These are phyloP conservation scores for Patagioenas fasciata DNA, from an alignment of 2,113 vertebrate species.

Conservation along the genomic window DNA sequence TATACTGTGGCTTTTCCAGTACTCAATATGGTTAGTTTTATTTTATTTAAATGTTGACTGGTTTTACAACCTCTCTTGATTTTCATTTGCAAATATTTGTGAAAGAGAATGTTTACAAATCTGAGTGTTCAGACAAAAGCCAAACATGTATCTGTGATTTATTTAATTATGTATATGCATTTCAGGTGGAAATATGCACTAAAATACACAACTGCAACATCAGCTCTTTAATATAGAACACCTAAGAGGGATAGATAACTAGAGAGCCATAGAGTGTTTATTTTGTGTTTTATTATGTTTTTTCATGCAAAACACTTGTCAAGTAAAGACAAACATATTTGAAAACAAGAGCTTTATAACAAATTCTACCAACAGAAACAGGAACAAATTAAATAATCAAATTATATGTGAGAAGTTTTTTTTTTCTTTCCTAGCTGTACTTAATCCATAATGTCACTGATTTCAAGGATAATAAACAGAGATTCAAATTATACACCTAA, in stretches of 20 bases:
- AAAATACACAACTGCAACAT: neutral
- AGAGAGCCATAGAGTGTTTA: neutral
- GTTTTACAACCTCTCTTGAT: neutral
- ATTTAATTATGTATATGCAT: neutral
- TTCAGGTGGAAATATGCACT: neutral
- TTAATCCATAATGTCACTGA: neutral
- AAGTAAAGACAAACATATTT: neutral
- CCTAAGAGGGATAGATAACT: neutral
- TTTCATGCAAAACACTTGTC: neutral
- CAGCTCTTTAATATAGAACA: neutral
- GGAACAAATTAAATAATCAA: neutral
- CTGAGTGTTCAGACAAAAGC: neutral
- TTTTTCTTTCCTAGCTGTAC: neutral
- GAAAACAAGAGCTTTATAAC: neutral
- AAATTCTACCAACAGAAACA: neutral
- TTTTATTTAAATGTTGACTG: neutral
- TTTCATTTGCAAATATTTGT: neutral
- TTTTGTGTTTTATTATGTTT: neutral
- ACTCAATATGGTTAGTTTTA: neutral
- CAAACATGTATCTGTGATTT: neutral
- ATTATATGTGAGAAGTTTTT: neutral
- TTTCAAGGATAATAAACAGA: neutral
- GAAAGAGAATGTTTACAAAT: neutral
- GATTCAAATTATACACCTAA: neutral
- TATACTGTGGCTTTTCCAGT: neutral